Percentiles rank a stretch among this genome's conserved stretches.
Conservation (phyloP, 2,888 invertebrate genomes). For the Emmelina monodactyla region DNA sequence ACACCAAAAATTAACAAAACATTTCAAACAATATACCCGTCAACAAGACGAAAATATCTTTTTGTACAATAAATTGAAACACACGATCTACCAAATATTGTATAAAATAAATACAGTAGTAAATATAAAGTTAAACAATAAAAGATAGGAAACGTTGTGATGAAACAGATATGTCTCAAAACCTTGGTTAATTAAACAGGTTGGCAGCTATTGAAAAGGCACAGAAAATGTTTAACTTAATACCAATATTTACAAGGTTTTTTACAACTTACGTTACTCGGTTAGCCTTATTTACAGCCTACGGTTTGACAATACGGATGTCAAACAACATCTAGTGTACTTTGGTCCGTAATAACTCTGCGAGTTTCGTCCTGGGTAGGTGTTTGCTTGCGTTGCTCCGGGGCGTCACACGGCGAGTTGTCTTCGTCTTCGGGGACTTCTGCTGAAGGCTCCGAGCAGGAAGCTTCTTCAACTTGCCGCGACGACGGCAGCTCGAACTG, state of each 20-base stretch:
- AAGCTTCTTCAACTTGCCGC: too few relatives aligned
- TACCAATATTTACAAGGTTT: background rate
- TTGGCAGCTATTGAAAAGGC: background rate
- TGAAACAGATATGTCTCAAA: too few relatives aligned
- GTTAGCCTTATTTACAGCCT: background rate
- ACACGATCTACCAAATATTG: too few relatives aligned
- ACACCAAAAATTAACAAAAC: too few relatives aligned
- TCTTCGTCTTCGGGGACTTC: too few relatives aligned
- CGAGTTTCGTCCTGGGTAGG: background rate
- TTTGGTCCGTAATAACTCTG: constrained; percentile 12
- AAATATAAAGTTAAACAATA: too few relatives aligned
- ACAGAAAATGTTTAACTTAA: background rate
- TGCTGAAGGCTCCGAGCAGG: too few relatives aligned
- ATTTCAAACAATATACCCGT: too few relatives aligned
- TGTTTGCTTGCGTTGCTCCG: background rate
- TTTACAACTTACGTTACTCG: constrained; percentile 6
- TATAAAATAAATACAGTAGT: too few relatives aligned
- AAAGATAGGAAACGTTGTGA: too few relatives aligned
- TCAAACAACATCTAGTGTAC: constrained; percentile 23
- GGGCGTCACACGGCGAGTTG: background rate
- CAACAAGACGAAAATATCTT: too few relatives aligned
- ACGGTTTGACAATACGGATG: constrained; percentile 10
- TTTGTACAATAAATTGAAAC: too few relatives aligned
- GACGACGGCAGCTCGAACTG: constrained; percentile 41
- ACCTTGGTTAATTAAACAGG: background rate